Evolutionary conservation across 2,113 vertebrate species (phyloP).

Genomic region (Dipodomys stephensi): DNA sequence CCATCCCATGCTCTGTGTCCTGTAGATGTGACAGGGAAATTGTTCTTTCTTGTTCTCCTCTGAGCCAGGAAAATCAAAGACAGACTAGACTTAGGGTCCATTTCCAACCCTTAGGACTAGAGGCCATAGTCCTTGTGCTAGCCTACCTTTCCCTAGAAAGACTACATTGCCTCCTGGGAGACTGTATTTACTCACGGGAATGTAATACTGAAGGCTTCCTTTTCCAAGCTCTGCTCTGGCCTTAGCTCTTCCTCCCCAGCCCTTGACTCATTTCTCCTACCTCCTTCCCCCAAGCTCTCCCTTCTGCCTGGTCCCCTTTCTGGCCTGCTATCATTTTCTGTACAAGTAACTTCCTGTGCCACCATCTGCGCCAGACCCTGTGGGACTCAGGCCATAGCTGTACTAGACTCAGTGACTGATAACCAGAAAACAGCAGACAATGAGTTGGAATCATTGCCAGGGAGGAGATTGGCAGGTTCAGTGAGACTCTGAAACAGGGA

Average conservation of each 20-base stretch:
- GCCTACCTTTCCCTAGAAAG: background rate
- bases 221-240: background rate
- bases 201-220: too few relatives aligned
- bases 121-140: background rate
- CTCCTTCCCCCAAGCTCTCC: too few relatives aligned
- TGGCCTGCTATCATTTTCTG: background rate
- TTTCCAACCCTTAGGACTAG: rapidly evolving
- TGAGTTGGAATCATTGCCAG: background rate
- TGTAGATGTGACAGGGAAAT: background rate
- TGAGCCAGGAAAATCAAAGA: background rate
- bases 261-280: background rate
- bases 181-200: background rate
- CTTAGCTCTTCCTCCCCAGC: background rate
- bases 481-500: background rate
- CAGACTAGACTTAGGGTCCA: background rate
- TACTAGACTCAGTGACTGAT: too few relatives aligned
- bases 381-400: background rate
- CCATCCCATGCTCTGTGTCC: background rate
- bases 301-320: background rate
- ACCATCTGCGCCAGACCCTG: background rate
- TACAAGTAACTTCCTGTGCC: background rate
- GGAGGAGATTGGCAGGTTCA: background rate
- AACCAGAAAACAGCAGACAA: background rate
- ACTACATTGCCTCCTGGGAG: background rate
- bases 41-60: background rate